Base-by-base conservation (phyloP, 2,113 vertebrate species). In the Pygoscelis antarcticus region DNA sequence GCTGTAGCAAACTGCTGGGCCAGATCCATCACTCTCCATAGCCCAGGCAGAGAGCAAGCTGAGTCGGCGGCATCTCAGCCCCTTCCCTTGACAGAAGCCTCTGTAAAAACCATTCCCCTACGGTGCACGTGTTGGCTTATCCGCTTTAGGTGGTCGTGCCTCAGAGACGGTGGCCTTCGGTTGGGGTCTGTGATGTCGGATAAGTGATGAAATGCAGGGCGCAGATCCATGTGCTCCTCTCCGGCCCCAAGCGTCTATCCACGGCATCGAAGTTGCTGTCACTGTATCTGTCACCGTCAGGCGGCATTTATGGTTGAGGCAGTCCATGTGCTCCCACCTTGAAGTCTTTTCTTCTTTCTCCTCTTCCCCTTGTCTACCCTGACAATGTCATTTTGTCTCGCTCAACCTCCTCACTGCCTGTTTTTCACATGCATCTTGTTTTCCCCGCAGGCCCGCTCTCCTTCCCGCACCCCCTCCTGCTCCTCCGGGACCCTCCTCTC, bases 201-300 rank as follows among this genome's bases (percentile, higher is more conserved):
- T 23, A 32, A 23, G 5, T 27, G 81, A 66, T 62, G 77, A 52
- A 71, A 90, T 4, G 27, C 61, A 49, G 38, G n/a, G 26, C 4
- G 1, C n/a, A 19, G 77, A 46, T 54, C 47, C 2, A 0, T 4
- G 20, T 51, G 84, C 60, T 74, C n/a, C 16, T 88, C 25, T 30
- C 46, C 4, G 1, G 16, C 47, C 44, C 49, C 0, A 1, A 54
- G 36, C 2, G 0, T 64, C 78, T n/a, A 3, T 71, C 76, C 4
- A 0, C 10, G 6, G 47, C 78, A 61, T 4, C 42, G 2, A 77
- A n/a, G 42, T 36, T 9, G 22, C 16, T 12, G n/a, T 36, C 44
- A 14, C 55, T 51, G 30, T 40, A 32, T 61, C 62, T 42, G 84
- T 93, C 95, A 82, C 46, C 54, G 18, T 30, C 13, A 40, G 83